Evolutionary conservation across 1,140 invertebrate species (phyloP), one percentile per base, ranked within the genome.

Genomic region (Cotesia chilonis): DNA sequence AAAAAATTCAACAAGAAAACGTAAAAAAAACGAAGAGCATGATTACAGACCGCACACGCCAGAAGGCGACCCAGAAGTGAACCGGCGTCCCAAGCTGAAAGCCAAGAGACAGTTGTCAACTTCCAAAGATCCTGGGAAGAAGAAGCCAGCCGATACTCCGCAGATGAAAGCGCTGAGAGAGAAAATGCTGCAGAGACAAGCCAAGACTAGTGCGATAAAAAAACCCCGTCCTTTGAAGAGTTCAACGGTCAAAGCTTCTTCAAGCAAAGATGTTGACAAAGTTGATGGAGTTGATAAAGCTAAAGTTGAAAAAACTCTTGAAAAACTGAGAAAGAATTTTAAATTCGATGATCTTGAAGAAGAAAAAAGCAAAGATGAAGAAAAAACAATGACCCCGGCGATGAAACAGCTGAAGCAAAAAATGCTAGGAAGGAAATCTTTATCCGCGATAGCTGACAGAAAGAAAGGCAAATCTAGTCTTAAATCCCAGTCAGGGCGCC

Each of bases 151-250:
- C 47, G 74, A 77, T 0, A 83, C 81, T 1, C 78, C 82, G 0
- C 81, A 82, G 55, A 82, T 81, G 78, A 71, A 55, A 61, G 55
- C 36, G 5, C 28, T 82, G 52, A 61, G 75, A 64, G 68, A 78
- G 35, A 80, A 78, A 59, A 73, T 79, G 2, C 37, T 67, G 4
- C 65, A 75, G 4, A 79, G 71, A 5, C 75, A 78, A 60, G 60
- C 70, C 28, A 78, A 77, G 60, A 70, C 35, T 59, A 72, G 68
- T 2, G 65, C 72, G 1, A 12, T 68, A 4, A 77, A 71, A 71
- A 70, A 38, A 59, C 6, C 10, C 2, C 64, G 70, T 55, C 20
- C 36, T 41, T 38, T 47, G n/a, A 38, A 65, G 41, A 65, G 63
- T 55, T 17, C 51, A n/a, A 17, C 61, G 12, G 0, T 65, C 0